phyloP scores from a whole-genome alignment of 1,140 invertebrate genomes.

The Watersipora subatra region DNA sequence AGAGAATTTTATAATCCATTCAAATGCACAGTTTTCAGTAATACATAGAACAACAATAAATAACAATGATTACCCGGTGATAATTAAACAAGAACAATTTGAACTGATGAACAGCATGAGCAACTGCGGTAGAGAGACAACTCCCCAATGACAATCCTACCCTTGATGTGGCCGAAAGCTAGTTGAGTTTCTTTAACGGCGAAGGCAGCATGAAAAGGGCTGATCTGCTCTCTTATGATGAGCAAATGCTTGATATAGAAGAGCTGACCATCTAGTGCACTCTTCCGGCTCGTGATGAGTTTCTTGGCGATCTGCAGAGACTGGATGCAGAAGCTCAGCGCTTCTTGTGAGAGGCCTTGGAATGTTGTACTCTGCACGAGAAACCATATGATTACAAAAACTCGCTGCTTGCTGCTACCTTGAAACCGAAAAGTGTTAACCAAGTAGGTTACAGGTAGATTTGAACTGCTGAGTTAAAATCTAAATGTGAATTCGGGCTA shows the following conservation, averaged over 20 bases:
- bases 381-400: too few species aligned
- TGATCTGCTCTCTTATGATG: conserved; percentile 91
- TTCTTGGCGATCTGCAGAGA: conserved; percentile 64
- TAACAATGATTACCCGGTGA: too few species aligned
- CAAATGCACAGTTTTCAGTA: too few species aligned
- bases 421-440: conserved; percentile 3
- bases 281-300: conserved; percentile 44
- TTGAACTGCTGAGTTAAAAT: too few species aligned
- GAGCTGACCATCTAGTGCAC: conserved; percentile 72
- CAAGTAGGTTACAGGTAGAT: background rate
- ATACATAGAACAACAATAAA: too few species aligned
- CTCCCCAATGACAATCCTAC: too few species aligned
- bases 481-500: too few species aligned
- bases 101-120: too few species aligned
- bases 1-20: too few species aligned
- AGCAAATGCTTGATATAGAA: conserved; percentile 96
- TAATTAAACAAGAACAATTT: too few species aligned
- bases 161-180: conserved; percentile 60
- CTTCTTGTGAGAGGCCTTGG: conserved; percentile 88
- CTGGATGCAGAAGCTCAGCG: conserved; percentile 75
- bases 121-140: too few species aligned
- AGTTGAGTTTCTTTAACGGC: conserved; percentile 77
- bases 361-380: conserved; percentile 63
- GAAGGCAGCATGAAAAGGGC: conserved; percentile 93
- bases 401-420: too few species aligned